Evolutionary conservation across 2,113 vertebrate species (phyloP).

Genomic region (Ammodytes dubius): DNA sequence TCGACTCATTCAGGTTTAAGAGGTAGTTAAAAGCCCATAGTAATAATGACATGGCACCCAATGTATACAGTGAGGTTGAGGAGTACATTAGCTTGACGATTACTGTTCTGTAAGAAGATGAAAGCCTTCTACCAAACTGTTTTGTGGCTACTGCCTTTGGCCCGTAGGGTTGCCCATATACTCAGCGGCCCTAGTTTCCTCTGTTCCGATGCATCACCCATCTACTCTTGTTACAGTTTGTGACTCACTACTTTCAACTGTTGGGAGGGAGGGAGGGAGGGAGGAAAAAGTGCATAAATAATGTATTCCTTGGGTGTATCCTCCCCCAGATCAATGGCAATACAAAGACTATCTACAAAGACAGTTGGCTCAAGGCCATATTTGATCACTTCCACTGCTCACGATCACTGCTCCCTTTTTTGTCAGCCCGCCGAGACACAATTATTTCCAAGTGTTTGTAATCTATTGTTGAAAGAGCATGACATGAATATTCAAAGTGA

Average conservation of each 20-base stretch:
- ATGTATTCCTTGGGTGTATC: constrained; percentile 81
- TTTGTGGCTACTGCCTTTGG: constrained; percentile 51
- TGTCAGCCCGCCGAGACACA: constrained; percentile 79
- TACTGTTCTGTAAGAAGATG: constrained; percentile 53
- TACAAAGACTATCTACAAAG: constrained; percentile 85
- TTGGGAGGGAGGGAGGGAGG: constrained; percentile 31
- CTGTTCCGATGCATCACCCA: constrained; percentile 65
- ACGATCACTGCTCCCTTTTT: constrained; percentile 70
- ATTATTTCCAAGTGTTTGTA: constrained; percentile 86
- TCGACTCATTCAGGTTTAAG: constrained; percentile 33
- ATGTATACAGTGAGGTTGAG: constrained; percentile 33
- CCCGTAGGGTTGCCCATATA: constrained; percentile 51
- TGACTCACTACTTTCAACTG: constrained; percentile 69
- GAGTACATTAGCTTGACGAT: constrained; percentile 66
- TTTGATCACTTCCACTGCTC: constrained; percentile 83
- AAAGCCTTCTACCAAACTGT: constrained; percentile 52
- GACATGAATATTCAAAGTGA: constrained; percentile 77
- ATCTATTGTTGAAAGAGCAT: constrained; percentile 84
- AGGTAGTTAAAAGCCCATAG: constrained; percentile 38
- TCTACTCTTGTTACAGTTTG: constrained; percentile 74
- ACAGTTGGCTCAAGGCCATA: constrained; percentile 84
- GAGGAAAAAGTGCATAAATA: constrained; percentile 75
- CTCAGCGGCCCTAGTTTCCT: constrained; percentile 38
- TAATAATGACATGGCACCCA: constrained; percentile 37
- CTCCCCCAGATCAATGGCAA: constrained; percentile 84